These are phyloP conservation scores for Melanogrammus aeglefinus DNA, from an alignment of 2,797 vertebrate genomes.

Conservation along the genomic window DNA sequence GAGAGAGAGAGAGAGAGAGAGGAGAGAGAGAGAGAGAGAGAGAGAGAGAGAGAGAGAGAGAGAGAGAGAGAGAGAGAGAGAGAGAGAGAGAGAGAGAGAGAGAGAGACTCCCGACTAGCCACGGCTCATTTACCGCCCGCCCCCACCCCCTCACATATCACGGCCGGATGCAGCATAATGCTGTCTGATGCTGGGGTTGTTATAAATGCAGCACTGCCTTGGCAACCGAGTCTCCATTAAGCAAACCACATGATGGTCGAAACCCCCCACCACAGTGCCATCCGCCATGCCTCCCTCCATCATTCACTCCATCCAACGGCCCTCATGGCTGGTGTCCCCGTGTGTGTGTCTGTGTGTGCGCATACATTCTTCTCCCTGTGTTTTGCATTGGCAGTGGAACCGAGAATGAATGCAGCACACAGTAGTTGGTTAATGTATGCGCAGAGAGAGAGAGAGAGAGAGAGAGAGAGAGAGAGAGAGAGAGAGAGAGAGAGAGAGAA, in stretches of 20 bases:
- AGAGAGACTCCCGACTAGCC: no score
- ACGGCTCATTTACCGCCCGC: no score
- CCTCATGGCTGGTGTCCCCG: slow-evolving; percentile 27
- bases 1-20: neutral
- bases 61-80: neutral
- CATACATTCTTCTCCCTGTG: neutral
- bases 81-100: neutral
- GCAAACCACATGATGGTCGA: no score
- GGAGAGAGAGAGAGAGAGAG: neutral
- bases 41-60: neutral
- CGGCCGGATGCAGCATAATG: no score
- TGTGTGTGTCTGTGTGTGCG: slow-evolving; percentile 12
- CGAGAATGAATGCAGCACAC: slow-evolving; percentile 8
- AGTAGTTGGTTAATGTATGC: neutral
- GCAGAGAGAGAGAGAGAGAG: slow-evolving; percentile 9
- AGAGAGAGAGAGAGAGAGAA: neutral
- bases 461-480: neutral
- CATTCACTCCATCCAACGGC: slow-evolving; percentile 30
- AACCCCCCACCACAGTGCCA: no score
- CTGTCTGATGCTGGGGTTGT: no score
- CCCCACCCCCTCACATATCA: no score
- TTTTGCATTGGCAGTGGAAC: slow-evolving; percentile 7
- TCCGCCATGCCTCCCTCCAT: neutral
- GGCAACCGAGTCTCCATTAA: no score
- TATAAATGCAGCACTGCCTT: no score